A percentile compares a stretch with the other conserved stretches of the same genome.
phyloP scores from a whole-genome alignment of 2,888 invertebrate species.

The Hipparchia sbordonii region DNA sequence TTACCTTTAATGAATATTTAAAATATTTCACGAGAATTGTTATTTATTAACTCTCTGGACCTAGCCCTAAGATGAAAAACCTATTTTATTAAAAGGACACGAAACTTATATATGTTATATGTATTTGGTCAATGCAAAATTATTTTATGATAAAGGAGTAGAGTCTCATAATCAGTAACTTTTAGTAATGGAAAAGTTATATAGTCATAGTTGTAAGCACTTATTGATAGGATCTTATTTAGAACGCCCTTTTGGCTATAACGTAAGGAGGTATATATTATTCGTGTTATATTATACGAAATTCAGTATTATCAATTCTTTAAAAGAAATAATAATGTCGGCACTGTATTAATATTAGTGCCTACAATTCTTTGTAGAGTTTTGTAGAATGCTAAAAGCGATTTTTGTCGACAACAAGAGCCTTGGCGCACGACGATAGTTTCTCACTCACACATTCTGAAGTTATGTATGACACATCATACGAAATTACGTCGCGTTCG shows the following conservation, averaged over 20 bases:
- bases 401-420: constrained; percentile 4
- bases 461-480: too few relatives aligned
- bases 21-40: too few relatives aligned
- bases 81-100: too few relatives aligned
- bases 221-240: constrained; percentile 43
- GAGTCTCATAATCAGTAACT: constrained; percentile 63
- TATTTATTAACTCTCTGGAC: neutral
- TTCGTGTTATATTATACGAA: constrained; percentile 38
- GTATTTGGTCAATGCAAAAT: constrained; percentile 16
- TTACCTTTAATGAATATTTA: too few relatives aligned
- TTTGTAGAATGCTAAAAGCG: neutral
- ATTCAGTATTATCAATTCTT: constrained; percentile 52
- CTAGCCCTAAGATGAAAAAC: neutral
- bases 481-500: too few relatives aligned
- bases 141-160: constrained; percentile 45
- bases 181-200: constrained; percentile 52
- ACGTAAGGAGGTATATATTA: constrained; percentile 40
- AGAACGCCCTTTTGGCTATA: constrained; percentile 55
- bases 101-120: neutral
- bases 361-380: neutral
- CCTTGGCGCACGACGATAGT: neutral
- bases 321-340: constrained; percentile 8
- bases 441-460: too few relatives aligned
- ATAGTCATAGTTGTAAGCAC: constrained; percentile 61
- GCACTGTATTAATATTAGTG: neutral